Conservation (phyloP, 2,113 vertebrate species). For the Trematocara variabile region DNA sequence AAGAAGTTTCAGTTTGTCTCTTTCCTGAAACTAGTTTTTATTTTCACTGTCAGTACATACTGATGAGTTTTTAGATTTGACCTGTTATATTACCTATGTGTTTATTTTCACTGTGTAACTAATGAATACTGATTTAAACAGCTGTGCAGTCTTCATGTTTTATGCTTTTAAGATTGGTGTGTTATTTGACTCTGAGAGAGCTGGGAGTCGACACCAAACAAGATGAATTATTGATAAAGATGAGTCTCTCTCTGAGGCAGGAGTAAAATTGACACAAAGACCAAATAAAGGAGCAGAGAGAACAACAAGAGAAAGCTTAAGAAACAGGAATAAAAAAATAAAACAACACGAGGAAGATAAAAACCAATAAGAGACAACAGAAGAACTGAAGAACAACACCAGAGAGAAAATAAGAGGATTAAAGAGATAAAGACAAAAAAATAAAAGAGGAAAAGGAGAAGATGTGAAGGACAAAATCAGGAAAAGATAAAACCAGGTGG, state of each 20-base stretch:
- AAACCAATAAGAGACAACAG: background rate
- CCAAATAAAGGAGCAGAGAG: background rate
- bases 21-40: background rate
- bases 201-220: background rate
- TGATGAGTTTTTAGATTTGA: background rate
- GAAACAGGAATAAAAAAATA: background rate
- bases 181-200: background rate
- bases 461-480: background rate
- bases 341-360: background rate
- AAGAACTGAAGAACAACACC: background rate
- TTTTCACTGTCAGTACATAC: background rate
- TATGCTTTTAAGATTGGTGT: background rate
- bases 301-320: background rate
- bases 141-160: background rate
- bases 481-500: background rate
- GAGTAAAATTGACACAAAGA: background rate
- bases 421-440: background rate
- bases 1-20: background rate
- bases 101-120: background rate
- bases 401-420: background rate
- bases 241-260: background rate
- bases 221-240: slow-evolving; percentile 44
- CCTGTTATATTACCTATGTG: background rate
- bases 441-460: background rate
- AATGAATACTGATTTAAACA: background rate